Conservation (phyloP, 2,888 invertebrate genomes). For the Hyppa rectilinea region DNA sequence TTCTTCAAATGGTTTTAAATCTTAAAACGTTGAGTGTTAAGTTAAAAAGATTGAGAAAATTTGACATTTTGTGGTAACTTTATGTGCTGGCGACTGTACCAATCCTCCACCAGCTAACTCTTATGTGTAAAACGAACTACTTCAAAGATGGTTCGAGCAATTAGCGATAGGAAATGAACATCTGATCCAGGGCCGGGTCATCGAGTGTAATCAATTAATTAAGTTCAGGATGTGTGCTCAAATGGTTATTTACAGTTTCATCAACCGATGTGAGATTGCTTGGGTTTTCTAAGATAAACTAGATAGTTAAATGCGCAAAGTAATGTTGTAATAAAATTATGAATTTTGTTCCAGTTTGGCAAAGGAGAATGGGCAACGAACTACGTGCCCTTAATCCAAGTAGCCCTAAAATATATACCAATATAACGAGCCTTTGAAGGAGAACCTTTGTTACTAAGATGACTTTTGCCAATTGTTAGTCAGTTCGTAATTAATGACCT, state of each 20-base stretch:
- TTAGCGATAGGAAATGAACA: slow-evolving; percentile 64
- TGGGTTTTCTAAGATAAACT: neutral
- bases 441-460: too few species aligned
- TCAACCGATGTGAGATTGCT: slow-evolving; percentile 11
- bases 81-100: too few species aligned
- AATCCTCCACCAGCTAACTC: slow-evolving; percentile 1
- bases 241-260: slow-evolving; percentile 47
- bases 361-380: neutral
- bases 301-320: neutral
- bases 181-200: slow-evolving; percentile 44
- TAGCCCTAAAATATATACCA: too few species aligned
- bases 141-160: slow-evolving; percentile 54
- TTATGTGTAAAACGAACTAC: slow-evolving; percentile 54
- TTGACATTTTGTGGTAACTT: too few species aligned
- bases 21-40: too few species aligned
- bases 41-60: too few species aligned
- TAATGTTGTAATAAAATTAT: too few species aligned
- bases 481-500: too few species aligned
- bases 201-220: slow-evolving; percentile 57
- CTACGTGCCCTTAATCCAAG: too few species aligned
- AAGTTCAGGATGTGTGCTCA: slow-evolving; percentile 45
- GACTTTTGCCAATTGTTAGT: too few species aligned
- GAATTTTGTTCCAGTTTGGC: neutral
- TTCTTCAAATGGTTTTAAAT: too few species aligned
- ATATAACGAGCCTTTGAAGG: too few species aligned